Evolutionary conservation across 2,113 vertebrate genomes (phyloP), one percentile per base, ranked within the genome.

Genomic region (Phalacrocorax brasilianus): DNA sequence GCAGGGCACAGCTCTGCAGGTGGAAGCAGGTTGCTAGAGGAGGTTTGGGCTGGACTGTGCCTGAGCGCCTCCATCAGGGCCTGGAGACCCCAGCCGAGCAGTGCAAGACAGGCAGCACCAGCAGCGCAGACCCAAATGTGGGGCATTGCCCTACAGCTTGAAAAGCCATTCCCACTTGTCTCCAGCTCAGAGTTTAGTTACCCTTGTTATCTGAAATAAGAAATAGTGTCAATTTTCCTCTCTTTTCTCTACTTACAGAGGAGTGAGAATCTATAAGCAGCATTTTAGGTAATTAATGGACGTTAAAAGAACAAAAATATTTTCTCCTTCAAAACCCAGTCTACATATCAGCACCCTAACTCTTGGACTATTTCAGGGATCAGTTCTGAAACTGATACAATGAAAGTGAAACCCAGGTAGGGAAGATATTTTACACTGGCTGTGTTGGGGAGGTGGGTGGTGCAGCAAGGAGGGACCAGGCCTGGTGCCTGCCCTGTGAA

Each of bases 41-140:
- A 72, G 28, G 3, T 26, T 85, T 67, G 26, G 47, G 21, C 40
- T 56, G 45, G 53, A 44, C n/a, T 3, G 1, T 52, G 38, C 32
- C 6, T 4, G 0, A 42, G 52, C 15, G 38, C 33, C 19, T 58
- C 56, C 1, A 1, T 18, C 0, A 1, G 14, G 8, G 13, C 24
- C 50, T 59, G 44, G 55, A 35, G 58, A 35, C 9, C 8, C 21
- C 45, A 42, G 17, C 5, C 33, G n/a, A 30, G 58, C 1, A 4
- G 12, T 45, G 2, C 0, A 2, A 58, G 83, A 32, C 62, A 88
- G 28, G 23, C 27, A 20, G 52, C 9, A 10, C 27, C 27, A 20
- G 52, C 9, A 10, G 23, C 1, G 2, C 42, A 80, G 45, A 38
- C 6, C 21, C 1, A 0, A 17, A 15, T 27, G 45, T 17, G 38